Conservation (phyloP, 2,113 vertebrate genomes). For the Murina feae region DNA sequence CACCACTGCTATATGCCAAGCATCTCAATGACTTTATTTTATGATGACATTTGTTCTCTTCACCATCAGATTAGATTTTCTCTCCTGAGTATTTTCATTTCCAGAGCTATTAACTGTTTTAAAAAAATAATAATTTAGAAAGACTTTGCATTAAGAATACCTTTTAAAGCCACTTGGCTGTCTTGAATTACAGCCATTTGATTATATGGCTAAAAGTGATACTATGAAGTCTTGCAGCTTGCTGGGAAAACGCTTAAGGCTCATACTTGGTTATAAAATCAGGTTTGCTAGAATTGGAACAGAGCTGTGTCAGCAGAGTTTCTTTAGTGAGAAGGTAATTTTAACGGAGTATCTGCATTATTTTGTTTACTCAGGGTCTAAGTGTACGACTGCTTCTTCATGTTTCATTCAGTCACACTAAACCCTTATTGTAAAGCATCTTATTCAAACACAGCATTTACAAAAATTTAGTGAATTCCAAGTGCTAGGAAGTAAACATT, state of each 20-base stretch:
- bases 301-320: conserved; percentile 76
- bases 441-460: conserved; percentile 50
- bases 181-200: conserved; percentile 74
- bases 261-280: conserved; percentile 74
- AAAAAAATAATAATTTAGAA: conserved; percentile 42
- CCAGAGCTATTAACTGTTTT: not conserved
- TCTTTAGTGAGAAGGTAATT: conserved; percentile 75
- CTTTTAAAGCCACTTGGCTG: conserved; percentile 69
- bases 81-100: not conserved
- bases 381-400: conserved; percentile 50
- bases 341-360: conserved; percentile 73
- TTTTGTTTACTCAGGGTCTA: conserved; percentile 66
- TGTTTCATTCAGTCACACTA: conserved; percentile 69
- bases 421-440: conserved; percentile 19
- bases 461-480: conserved; percentile 16
- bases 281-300: conserved; percentile 68
- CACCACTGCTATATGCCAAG: not conserved
- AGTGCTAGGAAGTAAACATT: not conserved
- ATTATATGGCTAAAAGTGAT: conserved; percentile 70
- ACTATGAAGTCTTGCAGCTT: conserved; percentile 69
- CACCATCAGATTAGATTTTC: not conserved
- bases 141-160: conserved; percentile 61
- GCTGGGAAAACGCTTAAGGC: conserved; percentile 68
- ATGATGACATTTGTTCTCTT: conserved; percentile 13
- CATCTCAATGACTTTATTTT: not conserved